Percentiles rank a stretch among this genome's conserved stretches.
Conservation (phyloP, 2,113 vertebrate genomes). For the Phalacrocorax pelagicus region DNA sequence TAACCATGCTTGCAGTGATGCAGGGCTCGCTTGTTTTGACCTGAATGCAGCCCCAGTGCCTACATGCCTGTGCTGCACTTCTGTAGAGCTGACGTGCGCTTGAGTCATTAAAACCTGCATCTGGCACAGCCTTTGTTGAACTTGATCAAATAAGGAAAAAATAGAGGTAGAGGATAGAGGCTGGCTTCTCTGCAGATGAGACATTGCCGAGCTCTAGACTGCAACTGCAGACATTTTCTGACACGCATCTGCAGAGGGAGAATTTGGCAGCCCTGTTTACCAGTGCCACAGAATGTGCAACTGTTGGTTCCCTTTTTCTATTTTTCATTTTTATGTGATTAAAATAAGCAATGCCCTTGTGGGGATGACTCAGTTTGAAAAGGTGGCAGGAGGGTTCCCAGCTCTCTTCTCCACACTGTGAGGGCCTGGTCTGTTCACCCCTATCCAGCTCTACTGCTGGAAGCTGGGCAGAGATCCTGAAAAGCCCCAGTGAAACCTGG, state of each 20-base stretch:
- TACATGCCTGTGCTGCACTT: background rate
- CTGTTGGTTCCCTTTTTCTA: rapidly evolving
- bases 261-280: background rate
- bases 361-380: background rate
- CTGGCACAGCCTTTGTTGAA: background rate
- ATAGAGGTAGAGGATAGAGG: background rate
- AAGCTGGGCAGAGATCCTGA: background rate
- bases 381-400: background rate
- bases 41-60: background rate
- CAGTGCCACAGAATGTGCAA: background rate
- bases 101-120: constrained; percentile 25
- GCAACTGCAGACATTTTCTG: background rate
- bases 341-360: background rate
- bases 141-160: background rate
- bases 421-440: background rate
- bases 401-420: rapidly evolving
- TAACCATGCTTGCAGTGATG: background rate
- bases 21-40: background rate
- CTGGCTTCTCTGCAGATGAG: background rate
- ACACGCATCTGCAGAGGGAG: background rate
- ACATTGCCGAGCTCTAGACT: background rate
- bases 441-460: background rate
- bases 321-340: background rate
- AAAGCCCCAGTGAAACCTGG: background rate
- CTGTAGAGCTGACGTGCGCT: background rate